Base-by-base conservation (phyloP, 1,140 invertebrate species). In the Nixonia krombeini region DNA sequence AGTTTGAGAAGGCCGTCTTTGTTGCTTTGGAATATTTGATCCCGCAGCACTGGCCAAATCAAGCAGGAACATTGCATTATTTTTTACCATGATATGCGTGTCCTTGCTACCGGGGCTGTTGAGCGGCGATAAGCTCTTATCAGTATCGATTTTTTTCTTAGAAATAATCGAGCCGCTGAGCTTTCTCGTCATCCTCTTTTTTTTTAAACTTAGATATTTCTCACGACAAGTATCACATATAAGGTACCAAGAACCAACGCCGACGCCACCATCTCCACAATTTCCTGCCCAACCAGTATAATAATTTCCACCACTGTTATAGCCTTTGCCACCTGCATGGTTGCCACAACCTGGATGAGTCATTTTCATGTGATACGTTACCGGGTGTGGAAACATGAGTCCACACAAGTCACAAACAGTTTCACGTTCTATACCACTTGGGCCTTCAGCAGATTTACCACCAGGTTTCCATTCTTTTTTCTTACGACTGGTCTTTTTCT, bases 1-100 rank as follows among this genome's bases (percentile, higher is more conserved):
- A 15, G 87, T 87, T 15, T 87, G 84, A 1, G 89, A 88, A 0
- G 88, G 84, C 9, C 88, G 72, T 62, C 87, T 78, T 18, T 87
- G 85, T 17, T 85, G 85, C 35, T 85, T 85, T 0, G 83, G 82
- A 37, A 85, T 83, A 35, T 77, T 87, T 1, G 87, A 63, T 7
- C 87, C 87, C 7, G 87, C 89, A 0, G 93, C 89, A 66, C 92
- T 92, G 0, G 92, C 92, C 37, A 99, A 79, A 75, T 98, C 96
- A 44, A 99, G 83, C 7, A 99, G 82, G 79, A 99, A 99, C 84
- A 96, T 90, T 0, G 97, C 95, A 82, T 99, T 99, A 75, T 96
- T 94, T 62, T 93, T 94, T 87, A 99, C 93, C 0, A 92, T 88
- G 9, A 91, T 77, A 75, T 96, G 94, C 4, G 91, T 89, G 35